Base-by-base conservation (phyloP, 2,888 invertebrate genomes). In the Teleiodes luculella region DNA sequence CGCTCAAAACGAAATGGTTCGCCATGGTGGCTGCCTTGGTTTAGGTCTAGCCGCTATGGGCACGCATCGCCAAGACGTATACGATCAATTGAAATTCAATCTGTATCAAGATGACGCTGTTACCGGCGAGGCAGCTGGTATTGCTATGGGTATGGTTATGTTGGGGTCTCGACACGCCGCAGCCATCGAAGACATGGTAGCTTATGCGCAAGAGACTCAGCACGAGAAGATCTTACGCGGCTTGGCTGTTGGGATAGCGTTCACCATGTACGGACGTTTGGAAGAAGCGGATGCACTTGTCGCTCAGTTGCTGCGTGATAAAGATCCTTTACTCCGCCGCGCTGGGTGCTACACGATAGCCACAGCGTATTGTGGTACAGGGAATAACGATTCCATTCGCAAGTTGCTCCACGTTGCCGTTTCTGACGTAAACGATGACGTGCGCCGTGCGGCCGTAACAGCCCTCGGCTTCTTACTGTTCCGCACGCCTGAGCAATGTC, bases 131-230 rank as follows among this genome's bases (percentile, higher is more conserved):
- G 98, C 99, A 5, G 99, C 99, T 28, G 99, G 98, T 58, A 96
- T 99, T 64, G 98, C 98, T 0, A 99, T 99, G 98, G 99, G 99
- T 46, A 95, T 99, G 93, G 98, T 99, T 0, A 99, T 99, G 99
- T 88, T 99, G 66, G 99, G 99, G 1, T 98, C 98, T 0, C 96
- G 98, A 75, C 94, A 96, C 70, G 93, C 95, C 0, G 93, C 94
- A 58, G 96, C 97, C 2, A 96, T 98, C 62, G 95, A 96, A 80
- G 97, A 98, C 75, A 98, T 98, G 97, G 96, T 97, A 45, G 95
- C 97, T 1, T 96, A 96, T 78, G 97, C 97, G 13, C 96, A 96
- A 81, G 98, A 98, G 78, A 98, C 98, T 41, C 97, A 97, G 78
- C 99, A 99, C 78, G 99, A 99, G 80, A 99, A 99, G 86, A 99